A percentile compares a stretch with the other conserved stretches of the same genome.
Evolutionary conservation across 2,797 vertebrate species (phyloP).

Genomic region (Sylvia borin): DNA sequence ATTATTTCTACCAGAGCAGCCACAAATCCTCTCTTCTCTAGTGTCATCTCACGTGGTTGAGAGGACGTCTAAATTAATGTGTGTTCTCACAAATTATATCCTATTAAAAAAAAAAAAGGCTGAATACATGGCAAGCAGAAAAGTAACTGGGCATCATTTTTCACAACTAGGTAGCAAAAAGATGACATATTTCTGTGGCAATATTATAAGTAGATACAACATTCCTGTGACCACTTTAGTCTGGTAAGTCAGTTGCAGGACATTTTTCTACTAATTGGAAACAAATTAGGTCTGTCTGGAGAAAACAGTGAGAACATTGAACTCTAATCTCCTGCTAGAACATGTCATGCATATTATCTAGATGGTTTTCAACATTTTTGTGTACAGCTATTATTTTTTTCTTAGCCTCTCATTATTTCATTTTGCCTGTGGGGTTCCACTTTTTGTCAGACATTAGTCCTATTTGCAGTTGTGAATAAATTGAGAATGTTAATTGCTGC

Average conservation of each 20-base stretch:
- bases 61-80: not conserved
- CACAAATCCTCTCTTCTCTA: constrained; percentile 8
- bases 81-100: not conserved
- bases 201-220: constrained; percentile 12
- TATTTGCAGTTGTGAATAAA: constrained; percentile 71
- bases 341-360: constrained; percentile 9
- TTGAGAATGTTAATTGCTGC: constrained; percentile 67
- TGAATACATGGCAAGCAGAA: not conserved
- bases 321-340: constrained; percentile 39
- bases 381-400: constrained; percentile 35
- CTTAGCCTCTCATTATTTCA: constrained; percentile 54
- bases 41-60: not conserved
- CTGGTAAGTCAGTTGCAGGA: constrained; percentile 62
- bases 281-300: constrained; percentile 76
- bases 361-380: constrained; percentile 37
- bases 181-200: constrained; percentile 38
- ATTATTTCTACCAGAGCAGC: constrained; percentile 27
- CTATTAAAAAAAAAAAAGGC: not conserved
- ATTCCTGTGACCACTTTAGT: constrained; percentile 40
- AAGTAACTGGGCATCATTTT: not conserved
- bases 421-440: constrained; percentile 63
- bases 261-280: constrained; percentile 74
- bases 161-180: not conserved
- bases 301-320: constrained; percentile 65
- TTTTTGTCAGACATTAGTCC: constrained; percentile 65